A percentile compares a stretch with the other conserved stretches of the same genome.
phyloP scores from a whole-genome alignment of 2,797 vertebrate species.

The Microcaecilia unicolor region DNA sequence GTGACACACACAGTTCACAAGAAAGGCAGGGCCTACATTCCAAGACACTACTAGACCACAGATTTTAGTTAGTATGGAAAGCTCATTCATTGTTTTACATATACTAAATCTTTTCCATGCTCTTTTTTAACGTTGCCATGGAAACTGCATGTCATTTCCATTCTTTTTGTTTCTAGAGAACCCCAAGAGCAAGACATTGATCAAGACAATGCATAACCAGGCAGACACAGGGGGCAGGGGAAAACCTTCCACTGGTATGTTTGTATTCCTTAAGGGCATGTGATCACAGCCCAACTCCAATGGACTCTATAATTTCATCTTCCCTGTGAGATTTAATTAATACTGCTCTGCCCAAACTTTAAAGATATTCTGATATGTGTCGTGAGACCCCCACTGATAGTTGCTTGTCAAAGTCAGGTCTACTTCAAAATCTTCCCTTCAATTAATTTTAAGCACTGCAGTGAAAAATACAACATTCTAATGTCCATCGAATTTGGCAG shows the following conservation, averaged over 20 bases:
- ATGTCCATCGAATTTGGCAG: no score
- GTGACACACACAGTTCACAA: no score
- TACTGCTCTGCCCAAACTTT: no score
- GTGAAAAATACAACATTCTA: no score
- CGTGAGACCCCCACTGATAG: no score
- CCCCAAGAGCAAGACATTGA: slow-evolving; percentile 39
- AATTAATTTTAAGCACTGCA: no score
- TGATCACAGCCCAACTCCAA: slow-evolving; percentile 10
- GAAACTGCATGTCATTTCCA: slow-evolving; percentile 52
- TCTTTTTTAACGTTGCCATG: slow-evolving; percentile 47
- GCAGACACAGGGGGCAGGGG: slow-evolving; percentile 14
- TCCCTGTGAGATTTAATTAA: slow-evolving; percentile 30
- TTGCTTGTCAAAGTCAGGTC: no score
- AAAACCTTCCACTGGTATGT: slow-evolving; percentile 10
- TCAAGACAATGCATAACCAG: slow-evolving; percentile 40
- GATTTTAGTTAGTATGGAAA: slow-evolving; percentile 16
- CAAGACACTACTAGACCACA: no score
- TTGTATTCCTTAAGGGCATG: slow-evolving; percentile 15
- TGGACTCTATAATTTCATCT: slow-evolving; percentile 11
- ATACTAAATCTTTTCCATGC: slow-evolving; percentile 23
- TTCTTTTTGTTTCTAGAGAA: slow-evolving; percentile 38
- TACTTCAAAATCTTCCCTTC: no score
- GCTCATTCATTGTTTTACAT: slow-evolving; percentile 27
- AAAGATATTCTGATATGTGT: no score
- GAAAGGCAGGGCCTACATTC: no score